phyloP scores from a whole-genome alignment of 2,797 vertebrate species.

The Acanthopagrus latus region DNA sequence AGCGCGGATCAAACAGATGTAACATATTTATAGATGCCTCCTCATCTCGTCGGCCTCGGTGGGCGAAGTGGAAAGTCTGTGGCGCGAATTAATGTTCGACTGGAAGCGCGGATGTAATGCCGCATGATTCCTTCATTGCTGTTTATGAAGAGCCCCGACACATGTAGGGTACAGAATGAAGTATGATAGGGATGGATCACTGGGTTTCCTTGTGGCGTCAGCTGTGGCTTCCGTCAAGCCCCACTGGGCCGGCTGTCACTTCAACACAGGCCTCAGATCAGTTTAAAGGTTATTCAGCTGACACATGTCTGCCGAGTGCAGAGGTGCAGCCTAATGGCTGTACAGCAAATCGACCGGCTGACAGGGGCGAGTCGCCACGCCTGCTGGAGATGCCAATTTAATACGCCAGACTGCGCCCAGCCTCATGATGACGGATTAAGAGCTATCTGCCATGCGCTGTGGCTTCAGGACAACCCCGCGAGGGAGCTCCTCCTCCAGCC shows the following conservation, averaged over 20 bases:
- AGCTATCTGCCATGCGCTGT: slow-evolving; percentile 53
- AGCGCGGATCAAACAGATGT: slow-evolving; percentile 54
- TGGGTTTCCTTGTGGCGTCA: slow-evolving; percentile 51
- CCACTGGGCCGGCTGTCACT: slow-evolving; percentile 74
- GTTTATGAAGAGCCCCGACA: slow-evolving; percentile 38
- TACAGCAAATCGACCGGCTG: slow-evolving; percentile 77
- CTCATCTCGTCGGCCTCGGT: slow-evolving; percentile 36
- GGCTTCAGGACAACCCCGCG: slow-evolving; percentile 21
- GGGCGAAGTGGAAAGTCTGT: slow-evolving; percentile 27
- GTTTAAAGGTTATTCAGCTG: slow-evolving; percentile 86
- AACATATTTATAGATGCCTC: slow-evolving; percentile 43
- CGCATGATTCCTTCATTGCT: slow-evolving; percentile 40
- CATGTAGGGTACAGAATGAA: slow-evolving; percentile 34
- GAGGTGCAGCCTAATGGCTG: slow-evolving; percentile 76
- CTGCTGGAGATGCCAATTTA: slow-evolving; percentile 72
- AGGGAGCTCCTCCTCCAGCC: slow-evolving; percentile 15
- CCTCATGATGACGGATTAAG: slow-evolving; percentile 72
- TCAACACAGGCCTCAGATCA: slow-evolving; percentile 73
- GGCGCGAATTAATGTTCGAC: slow-evolving; percentile 27
- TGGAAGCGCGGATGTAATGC: slow-evolving; percentile 27
- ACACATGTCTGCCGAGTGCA: slow-evolving; percentile 80
- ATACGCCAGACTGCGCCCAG: slow-evolving; percentile 47
- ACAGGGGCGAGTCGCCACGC: slow-evolving; percentile 70
- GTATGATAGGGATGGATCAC: slow-evolving; percentile 65
- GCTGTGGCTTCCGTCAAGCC: slow-evolving; percentile 63